Conservation (phyloP, 2,113 vertebrate species). For the Hemicordylus capensis region DNA sequence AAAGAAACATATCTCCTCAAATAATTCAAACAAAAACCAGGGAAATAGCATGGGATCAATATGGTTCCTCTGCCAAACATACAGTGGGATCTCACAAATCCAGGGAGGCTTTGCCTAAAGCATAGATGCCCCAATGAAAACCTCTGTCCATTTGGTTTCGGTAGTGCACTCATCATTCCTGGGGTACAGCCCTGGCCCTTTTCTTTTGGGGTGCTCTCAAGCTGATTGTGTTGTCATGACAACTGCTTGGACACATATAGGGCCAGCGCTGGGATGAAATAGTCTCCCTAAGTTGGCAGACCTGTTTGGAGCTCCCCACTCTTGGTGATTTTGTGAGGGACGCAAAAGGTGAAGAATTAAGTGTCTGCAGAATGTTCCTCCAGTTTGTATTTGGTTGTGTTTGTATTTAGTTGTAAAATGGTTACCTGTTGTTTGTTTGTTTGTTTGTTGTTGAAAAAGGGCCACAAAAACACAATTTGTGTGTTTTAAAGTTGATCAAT, state of each 20-base stretch:
- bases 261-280: neutral
- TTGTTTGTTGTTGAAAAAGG: no score
- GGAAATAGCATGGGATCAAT: neutral
- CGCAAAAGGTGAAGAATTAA: neutral
- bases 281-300: neutral
- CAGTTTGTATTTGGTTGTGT: no score
- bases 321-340: neutral
- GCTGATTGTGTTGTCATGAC: neutral
- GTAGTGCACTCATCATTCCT: neutral
- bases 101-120: neutral
- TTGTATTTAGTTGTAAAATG: no score
- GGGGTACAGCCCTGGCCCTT: neutral
- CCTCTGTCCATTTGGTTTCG: neutral
- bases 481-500: no score
- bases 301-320: no score
- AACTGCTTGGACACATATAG: neutral
- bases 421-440: no score
- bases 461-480: no score
- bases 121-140: neutral
- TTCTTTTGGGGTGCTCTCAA: neutral
- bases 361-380: neutral
- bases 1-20: neutral
- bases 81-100: neutral
- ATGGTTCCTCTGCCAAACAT: neutral
- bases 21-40: neutral